Conservation (phyloP, 2,113 vertebrate genomes). For the Phycodurus eques region DNA sequence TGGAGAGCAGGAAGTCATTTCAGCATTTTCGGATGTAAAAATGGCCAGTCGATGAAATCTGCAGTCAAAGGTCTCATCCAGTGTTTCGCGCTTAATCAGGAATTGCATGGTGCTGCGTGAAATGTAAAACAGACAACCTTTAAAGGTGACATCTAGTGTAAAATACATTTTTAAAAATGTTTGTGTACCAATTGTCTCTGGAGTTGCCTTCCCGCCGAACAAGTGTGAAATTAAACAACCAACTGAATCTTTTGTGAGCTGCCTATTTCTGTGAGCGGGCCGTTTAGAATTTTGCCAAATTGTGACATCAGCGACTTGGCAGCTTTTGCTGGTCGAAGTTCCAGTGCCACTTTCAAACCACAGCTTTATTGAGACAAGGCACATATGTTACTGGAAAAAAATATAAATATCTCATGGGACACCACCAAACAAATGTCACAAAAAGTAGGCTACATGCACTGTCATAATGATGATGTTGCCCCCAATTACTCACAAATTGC, state of each 20-base stretch:
- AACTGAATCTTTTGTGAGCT: neutral
- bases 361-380: neutral
- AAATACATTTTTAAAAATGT: neutral
- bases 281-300: neutral
- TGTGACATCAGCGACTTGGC: neutral
- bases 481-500: too few species aligned
- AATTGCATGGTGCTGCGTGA: conserved; percentile 16
- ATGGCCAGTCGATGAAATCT: conserved; percentile 43
- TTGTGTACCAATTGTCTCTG: neutral
- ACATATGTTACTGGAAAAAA: neutral
- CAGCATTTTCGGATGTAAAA: conserved; percentile 12
- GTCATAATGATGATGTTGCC: too few species aligned
- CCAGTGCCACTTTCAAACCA: neutral
- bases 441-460: too few species aligned
- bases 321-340: neutral
- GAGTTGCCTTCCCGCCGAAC: neutral
- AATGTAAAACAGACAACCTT: conserved; percentile 34
- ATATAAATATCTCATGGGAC: too few species aligned
- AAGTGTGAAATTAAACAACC: neutral
- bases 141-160: conserved; percentile 6
- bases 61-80: conserved; percentile 28
- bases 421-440: too few species aligned
- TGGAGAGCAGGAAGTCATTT: conserved; percentile 20
- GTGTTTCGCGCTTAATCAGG: conserved; percentile 40
- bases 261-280: neutral